phyloP scores from a whole-genome alignment of 2,113 vertebrate species.

The Myiopsitta monachus region DNA sequence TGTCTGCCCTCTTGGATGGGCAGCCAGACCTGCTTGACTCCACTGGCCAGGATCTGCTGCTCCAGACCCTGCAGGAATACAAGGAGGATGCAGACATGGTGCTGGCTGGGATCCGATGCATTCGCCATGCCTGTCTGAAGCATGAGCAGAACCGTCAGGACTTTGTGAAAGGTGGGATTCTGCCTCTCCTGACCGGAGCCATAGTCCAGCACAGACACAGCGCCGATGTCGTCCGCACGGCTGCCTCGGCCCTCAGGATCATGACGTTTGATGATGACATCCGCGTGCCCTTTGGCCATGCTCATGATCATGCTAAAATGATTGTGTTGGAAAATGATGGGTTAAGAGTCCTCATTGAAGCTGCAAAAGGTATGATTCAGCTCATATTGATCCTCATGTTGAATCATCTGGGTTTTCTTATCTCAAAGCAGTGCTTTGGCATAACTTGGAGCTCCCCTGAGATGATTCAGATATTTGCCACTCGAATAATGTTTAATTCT shows the following conservation, averaged over 20 bases:
- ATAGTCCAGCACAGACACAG: conserved; percentile 65
- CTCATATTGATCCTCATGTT: accelerated
- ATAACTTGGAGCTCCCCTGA: background rate
- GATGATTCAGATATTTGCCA: background rate
- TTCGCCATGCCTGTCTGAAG: conserved; percentile 85
- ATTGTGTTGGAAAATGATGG: conserved; percentile 89
- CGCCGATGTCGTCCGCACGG: conserved; percentile 77
- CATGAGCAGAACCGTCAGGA: conserved; percentile 91
- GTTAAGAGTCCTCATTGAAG: conserved; percentile 85
- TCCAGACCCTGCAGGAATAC: conserved; percentile 61
- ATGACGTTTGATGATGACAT: conserved; percentile 95
- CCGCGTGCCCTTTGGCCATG: conserved; percentile 87
- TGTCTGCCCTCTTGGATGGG: conserved; percentile 82
- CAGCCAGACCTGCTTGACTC: conserved; percentile 90
- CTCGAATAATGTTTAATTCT: background rate
- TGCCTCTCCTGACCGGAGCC: conserved; percentile 77
- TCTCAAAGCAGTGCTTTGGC: background rate
- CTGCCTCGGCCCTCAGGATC: conserved; percentile 79
- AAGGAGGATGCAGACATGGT: conserved; percentile 39
- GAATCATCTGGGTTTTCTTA: background rate
- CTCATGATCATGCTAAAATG: conserved; percentile 91
- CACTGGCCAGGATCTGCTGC: conserved; percentile 78
- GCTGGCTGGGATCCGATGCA: conserved; percentile 63
- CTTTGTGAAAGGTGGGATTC: conserved; percentile 80
- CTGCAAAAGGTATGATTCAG: conserved; percentile 82